Conservation (phyloP, 2,113 vertebrate species). For the Cettia cetti region DNA sequence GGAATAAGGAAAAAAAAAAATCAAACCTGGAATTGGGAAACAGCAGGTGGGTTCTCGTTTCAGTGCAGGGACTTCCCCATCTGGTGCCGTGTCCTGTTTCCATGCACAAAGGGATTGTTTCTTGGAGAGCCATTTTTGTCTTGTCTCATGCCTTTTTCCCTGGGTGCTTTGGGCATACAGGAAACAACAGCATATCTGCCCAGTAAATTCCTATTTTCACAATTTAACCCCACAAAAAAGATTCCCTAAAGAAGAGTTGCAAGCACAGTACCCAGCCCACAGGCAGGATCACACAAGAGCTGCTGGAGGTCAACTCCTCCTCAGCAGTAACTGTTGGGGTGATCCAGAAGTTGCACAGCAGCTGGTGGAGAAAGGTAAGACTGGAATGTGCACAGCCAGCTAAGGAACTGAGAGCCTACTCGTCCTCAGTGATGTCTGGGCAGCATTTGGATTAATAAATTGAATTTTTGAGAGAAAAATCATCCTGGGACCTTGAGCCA, state of each 20-base stretch:
- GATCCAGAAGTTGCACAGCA: not conserved
- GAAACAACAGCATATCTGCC: fast-evolving
- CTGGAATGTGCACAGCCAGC: not conserved
- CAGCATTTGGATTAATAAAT: not conserved
- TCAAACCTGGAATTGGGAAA: not conserved
- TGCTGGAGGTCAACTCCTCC: not conserved
- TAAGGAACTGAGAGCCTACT: not conserved
- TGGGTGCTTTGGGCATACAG: not conserved
- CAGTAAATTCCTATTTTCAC: not conserved
- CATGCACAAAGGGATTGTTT: not conserved
- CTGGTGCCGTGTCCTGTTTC: not conserved
- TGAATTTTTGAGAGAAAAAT: not conserved
- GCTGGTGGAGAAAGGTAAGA: not conserved
- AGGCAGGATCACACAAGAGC: not conserved
- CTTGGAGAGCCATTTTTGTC: not conserved
- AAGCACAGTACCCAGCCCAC: not conserved
- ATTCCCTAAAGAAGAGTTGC: not conserved
- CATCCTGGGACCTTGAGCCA: not conserved
- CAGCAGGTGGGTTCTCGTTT: not conserved
- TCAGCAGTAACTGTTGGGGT: not conserved
- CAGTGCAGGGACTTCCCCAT: not conserved
- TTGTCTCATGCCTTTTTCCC: not conserved
- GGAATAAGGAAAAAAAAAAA: not conserved
- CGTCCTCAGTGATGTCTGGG: not conserved
- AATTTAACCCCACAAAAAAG: not conserved